A percentile compares a stretch with the other conserved stretches of the same genome.
Conservation (phyloP, 2,888 invertebrate species). For the Melangyna quadrimaculata region DNA sequence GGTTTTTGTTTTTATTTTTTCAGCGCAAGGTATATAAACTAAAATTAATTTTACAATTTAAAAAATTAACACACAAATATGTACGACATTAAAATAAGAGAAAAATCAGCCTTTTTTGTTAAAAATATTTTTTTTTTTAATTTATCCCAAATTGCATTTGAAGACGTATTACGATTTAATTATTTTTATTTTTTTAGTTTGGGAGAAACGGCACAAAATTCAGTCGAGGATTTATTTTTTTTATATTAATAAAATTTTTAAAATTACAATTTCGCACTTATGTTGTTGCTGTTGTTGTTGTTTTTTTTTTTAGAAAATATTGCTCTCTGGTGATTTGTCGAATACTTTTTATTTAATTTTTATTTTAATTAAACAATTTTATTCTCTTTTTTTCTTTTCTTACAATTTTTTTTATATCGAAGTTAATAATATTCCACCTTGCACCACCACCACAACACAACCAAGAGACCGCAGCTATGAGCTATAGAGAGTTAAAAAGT, state of each 20-base stretch:
- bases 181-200: conserved; percentile 27
- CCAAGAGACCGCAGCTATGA: conserved; percentile 62
- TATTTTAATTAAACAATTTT: not conserved
- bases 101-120: conserved; percentile 81
- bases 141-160: conserved; percentile 46
- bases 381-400: not conserved
- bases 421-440: conserved; percentile 63
- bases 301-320: conserved; percentile 48
- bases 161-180: conserved; percentile 20
- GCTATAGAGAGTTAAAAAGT: conserved; percentile 37
- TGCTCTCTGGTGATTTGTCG: conserved; percentile 69
- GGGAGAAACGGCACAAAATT: conserved; percentile 70
- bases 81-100: conserved; percentile 79
- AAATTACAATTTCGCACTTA: conserved; percentile 25
- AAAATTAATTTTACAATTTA: conserved; percentile 63
- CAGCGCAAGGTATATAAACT: conserved; percentile 61
- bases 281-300: not conserved
- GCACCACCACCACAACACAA: conserved; percentile 67
- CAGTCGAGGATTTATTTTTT: conserved; percentile 63
- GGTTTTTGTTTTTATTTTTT: conserved; percentile 37
- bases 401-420: conserved; percentile 44
- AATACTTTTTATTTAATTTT: not conserved
- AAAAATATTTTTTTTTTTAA: conserved; percentile 51
- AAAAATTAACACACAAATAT: conserved; percentile 75
- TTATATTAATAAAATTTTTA: conserved; percentile 18